Base-by-base conservation (phyloP, 2,888 invertebrate species). In the Synergus itoensis region DNA sequence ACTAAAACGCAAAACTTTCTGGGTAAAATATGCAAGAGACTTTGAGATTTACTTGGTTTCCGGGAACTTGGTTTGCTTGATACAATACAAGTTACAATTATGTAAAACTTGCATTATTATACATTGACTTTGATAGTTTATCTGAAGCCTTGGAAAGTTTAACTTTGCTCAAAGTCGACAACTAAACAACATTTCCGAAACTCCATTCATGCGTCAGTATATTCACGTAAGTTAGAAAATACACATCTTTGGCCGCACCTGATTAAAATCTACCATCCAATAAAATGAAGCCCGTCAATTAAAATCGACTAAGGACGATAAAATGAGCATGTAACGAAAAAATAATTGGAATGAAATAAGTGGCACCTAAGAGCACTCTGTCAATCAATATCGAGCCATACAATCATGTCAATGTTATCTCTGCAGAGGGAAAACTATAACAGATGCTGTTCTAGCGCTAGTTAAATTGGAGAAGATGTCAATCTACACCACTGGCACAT, bases 381-480 rank as follows among this genome's bases (percentile, higher is more conserved):
- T 28, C 48, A 21, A 45, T 67, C 18, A 43, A 67, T 43, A 45
- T 67, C 11, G 43, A 67, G 21, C 14, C 67, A 73, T 53, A 48
- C 53, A 73, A 73, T 73, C 53, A 73, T 28, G 73, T 73, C 53
- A 73, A 73, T n/a, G 3, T 73, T 73, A 53, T 73, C 45, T 28
- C 28, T 0, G 28, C 9, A 40, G 11, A 73, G 16, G 48, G 53
- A n/a, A 73, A 53, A 73, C 28, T 36, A 53, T 48, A 36, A 53
- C 48, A 53, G 16, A 53, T 73, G 67, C 45, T 4, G 28, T 53
- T 73, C 11, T n/a, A 53, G n/a, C 9, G 73, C 48, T n/a, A 73
- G 73, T 73, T 73, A 48, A 40, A 73, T 53, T 53, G 53, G 21
- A 28, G n/a, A 73, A 73, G 73, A 73, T 73, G 73, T 73, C 48